phyloP scores from a whole-genome alignment of 2,113 vertebrate species.

The Microtus richardsoni region DNA sequence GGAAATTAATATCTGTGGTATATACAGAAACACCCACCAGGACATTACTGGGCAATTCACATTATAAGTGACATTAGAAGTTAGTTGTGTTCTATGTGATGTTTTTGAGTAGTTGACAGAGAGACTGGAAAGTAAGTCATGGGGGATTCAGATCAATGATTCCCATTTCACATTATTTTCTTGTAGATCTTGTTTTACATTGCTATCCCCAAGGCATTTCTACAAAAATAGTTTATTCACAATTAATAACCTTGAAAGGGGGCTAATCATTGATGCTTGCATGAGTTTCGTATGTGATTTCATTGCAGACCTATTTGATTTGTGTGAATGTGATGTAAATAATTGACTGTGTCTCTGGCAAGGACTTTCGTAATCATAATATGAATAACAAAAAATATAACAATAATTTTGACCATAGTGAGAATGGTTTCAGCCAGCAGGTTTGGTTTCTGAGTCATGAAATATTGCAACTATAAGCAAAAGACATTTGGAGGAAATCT shows the following conservation, averaged over 20 bases:
- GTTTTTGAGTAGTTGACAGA: background rate
- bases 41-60: background rate
- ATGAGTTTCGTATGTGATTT: slow-evolving; percentile 42
- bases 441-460: slow-evolving; percentile 33
- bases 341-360: background rate
- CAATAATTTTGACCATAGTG: background rate
- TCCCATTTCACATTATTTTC: background rate
- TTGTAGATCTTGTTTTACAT: background rate
- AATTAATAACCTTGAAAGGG: slow-evolving; percentile 7
- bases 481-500: slow-evolving; percentile 47
- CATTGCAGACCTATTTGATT: background rate
- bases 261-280: background rate
- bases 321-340: slow-evolving; percentile 10
- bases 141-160: background rate
- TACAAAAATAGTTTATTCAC: background rate
- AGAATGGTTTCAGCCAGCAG: background rate
- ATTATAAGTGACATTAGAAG: background rate
- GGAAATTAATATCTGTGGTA: background rate
- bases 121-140: background rate
- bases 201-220: background rate
- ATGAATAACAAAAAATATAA: slow-evolving; percentile 16
- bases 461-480: slow-evolving; percentile 32
- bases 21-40: background rate
- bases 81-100: background rate
- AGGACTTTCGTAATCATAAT: background rate